Evolutionary conservation across 2,113 vertebrate genomes (phyloP), one percentile per base, ranked within the genome.

Genomic region (Ophiodon elongatus): DNA sequence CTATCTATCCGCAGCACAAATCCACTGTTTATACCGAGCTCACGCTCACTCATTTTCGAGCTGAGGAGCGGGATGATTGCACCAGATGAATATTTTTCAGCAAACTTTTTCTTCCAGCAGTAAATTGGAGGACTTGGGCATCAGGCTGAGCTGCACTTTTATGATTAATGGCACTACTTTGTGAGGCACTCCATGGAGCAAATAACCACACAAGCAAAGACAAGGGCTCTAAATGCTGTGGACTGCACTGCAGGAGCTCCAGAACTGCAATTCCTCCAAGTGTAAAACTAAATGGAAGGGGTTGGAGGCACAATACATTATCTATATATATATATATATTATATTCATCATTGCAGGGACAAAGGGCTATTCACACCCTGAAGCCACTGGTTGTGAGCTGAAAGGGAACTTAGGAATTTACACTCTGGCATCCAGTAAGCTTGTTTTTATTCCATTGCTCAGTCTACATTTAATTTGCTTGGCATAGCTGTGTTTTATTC

Each of bases 81-180:
- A 76, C 45, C 7, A 27, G 65, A 79, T 64, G 54, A 76, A 76
- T 79, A 68, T 59, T 21, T 84, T 78, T 39, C 59, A 64, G 47
- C 31, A 79, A 86, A 88, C 62, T 63, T 84, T 62, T 63, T 59
- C 52, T 60, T 27, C 19, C 45, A 47, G 29, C 39, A 64, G 64
- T 80, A 74, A 85, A 85, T 79, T 73, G 23, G 52, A 59, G 27
- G 54, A 64, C 27, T 65, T 17, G 56, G 68, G 25, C 72, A 8
- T 67, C 63, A 39, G 79, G 33, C 66, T 50, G 57, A 78, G 85
- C 76, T 71, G 52, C 85, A 66, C 73, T 78, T 76, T 68, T 50
- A 31, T 85, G 90, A 91, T 88, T 83, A 90, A 93, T 89, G 85
- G 70, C 83, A 9, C 29, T 54, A 50, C 65, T 86, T 68, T 68